Conservation (phyloP, 2,113 vertebrate species). For the Cavia aperea region DNA sequence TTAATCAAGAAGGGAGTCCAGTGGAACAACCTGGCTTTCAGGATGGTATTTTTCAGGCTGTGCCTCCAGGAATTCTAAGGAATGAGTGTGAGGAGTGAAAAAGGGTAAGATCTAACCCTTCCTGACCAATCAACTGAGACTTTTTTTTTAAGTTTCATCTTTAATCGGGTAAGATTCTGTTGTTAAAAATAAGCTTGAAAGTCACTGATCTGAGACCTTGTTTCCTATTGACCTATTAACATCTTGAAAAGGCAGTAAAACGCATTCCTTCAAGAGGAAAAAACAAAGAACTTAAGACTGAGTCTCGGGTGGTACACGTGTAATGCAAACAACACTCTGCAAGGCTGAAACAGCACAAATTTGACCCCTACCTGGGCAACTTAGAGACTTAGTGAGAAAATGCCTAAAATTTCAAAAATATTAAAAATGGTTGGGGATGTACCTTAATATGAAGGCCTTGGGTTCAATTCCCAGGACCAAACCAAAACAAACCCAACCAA, state of each 20-base stretch:
- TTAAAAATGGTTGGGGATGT: neutral
- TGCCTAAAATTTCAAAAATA: neutral
- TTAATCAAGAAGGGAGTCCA: conserved; percentile 36
- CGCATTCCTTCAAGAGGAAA: conserved; percentile 31
- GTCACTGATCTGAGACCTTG: neutral
- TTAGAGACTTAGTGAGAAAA: neutral
- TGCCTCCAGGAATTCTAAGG: conserved; percentile 9
- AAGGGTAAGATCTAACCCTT: neutral
- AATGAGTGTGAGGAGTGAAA: neutral
- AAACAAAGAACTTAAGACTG: conserved; percentile 1
- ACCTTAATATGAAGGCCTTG: neutral
- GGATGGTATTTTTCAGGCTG: neutral
- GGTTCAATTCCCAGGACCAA: neutral
- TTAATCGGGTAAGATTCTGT: conserved; percentile 34
- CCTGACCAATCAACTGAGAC: neutral
- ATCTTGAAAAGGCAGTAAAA: conserved; percentile 24
- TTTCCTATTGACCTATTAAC: neutral
- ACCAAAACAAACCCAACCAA: neutral
- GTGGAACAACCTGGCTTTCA: neutral
- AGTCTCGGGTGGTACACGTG: neutral
- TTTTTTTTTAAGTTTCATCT: neutral
- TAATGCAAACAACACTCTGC: neutral
- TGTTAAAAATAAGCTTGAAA: conserved; percentile 41
- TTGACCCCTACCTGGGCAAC: neutral
- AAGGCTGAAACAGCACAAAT: neutral